Evolutionary conservation across 2,888 invertebrate species (phyloP).

Genomic region (Eumerus sabulonum): DNA sequence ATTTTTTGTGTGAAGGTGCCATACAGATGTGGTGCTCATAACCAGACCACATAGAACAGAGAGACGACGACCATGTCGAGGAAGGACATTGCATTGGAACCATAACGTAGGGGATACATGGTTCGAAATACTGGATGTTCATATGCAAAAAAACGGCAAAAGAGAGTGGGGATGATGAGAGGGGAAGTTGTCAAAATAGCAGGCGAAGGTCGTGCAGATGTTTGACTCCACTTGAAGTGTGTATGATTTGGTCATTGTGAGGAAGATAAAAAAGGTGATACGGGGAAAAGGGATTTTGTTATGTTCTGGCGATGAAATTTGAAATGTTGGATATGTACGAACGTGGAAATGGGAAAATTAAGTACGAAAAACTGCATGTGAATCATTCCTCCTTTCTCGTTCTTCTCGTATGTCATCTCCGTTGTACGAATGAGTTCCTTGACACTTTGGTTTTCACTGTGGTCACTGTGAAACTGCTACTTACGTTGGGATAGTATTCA

Average conservation of each 20-base stretch:
- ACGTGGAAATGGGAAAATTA: too few species aligned
- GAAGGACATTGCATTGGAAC: conserved; percentile 62
- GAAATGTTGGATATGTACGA: too few species aligned
- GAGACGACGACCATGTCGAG: conserved; percentile 59
- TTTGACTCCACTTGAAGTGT: conserved; percentile 68
- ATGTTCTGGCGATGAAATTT: too few species aligned
- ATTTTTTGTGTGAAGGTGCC: conserved; percentile 42
- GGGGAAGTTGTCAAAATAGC: conserved; percentile 61
- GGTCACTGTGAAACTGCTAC: too few species aligned
- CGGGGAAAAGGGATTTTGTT: too few species aligned
- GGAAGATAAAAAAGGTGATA: conserved; percentile 10
- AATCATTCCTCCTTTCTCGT: too few species aligned
- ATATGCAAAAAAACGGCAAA: conserved; percentile 44
- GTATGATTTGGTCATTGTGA: conserved; percentile 59
- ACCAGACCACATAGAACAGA: conserved; percentile 62
- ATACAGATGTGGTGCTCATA: conserved; percentile 55
- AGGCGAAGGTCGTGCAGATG: conserved; percentile 64
- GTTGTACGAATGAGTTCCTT: too few species aligned
- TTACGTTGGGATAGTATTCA: too few species aligned
- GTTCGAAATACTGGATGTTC: conserved; percentile 10
- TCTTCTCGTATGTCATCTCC: too few species aligned
- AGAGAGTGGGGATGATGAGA: conserved; percentile 35
- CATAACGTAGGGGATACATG: not conserved
- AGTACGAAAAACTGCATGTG: too few species aligned
- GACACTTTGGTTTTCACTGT: too few species aligned